Evolutionary conservation across 2,797 vertebrate genomes (phyloP), one percentile per base, ranked within the genome.

Genomic region (Onychomys leucogaster): DNA sequence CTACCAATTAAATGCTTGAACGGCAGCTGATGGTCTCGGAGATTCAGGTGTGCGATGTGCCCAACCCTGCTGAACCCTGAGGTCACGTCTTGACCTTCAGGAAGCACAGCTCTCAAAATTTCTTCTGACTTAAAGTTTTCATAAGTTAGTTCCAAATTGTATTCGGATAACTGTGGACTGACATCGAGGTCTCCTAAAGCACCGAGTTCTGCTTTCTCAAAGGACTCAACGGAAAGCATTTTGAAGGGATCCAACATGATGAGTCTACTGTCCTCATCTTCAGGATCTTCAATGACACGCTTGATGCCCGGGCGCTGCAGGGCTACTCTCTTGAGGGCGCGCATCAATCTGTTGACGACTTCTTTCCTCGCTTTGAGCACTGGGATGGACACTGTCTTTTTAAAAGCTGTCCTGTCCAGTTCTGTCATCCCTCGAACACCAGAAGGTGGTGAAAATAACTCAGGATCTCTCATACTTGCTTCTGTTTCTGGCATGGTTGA

Each of bases 31-130:
- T 99, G 99, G 49, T 99, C 99, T 97, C 99, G 98, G 94, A 99
- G 99, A 89, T 99, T 99, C 98, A 99, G 95, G 94, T 99, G 99
- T 89, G 99, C 99, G 8, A 99, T 99, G 98, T 99, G 99, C 93
- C 99, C 99, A 80, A 99, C 98, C 34, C 99, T 99, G 98, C 99
- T 99, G 97, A 99, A 99, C 0, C 98, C 99, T 2, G 99, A 99
- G 27, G 99, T 99, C 97, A 99, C 99, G 2, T 99, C 99, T 75
- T 99, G 99, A 19, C 99, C 99, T 95, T 98, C 98, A 1, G 99
- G 99, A 55, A 99, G 99, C 97, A 99, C 99, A 0, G 99, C 99
- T 97, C 98, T 99, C 92, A 99, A 98, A 96, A 99, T 99, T 96
- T 99, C 99, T 87, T 99, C 99, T 0, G 98, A 98, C 98, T 99